A percentile compares a stretch with the other conserved stretches of the same genome.
Conservation (phyloP, 2,113 vertebrate species). For the Leuciscus idus region DNA sequence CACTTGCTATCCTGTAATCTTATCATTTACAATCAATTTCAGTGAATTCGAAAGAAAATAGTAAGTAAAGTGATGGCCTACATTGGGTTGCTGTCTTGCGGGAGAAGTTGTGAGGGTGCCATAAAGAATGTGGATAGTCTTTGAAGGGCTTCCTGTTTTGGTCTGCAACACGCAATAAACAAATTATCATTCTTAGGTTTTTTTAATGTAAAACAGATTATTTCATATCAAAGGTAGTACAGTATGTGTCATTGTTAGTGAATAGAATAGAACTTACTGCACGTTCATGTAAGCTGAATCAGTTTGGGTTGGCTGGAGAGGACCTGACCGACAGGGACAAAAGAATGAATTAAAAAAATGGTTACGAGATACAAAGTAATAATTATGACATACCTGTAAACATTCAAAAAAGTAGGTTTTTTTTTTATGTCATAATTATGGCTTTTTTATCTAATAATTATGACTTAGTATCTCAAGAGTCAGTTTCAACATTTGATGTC, state of each 20-base stretch:
- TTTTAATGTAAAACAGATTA: background rate
- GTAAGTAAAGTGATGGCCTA: constrained; percentile 1
- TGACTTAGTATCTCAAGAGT: background rate
- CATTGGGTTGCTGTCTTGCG: background rate
- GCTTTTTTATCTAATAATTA: background rate
- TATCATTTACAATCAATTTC: background rate
- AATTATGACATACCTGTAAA: background rate
- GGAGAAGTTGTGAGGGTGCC: constrained; percentile 57
- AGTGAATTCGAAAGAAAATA: background rate
- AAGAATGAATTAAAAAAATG: background rate
- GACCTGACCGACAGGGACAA: background rate
- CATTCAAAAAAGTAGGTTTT: background rate
- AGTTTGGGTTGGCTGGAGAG: constrained; percentile 60
- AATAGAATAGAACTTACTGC: constrained; percentile 46
- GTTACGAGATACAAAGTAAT: background rate
- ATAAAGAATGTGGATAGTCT: constrained; percentile 78
- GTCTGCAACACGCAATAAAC: constrained; percentile 66
- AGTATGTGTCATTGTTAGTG: background rate
- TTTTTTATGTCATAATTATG: background rate
- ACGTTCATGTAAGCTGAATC: constrained; percentile 46
- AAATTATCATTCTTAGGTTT: background rate
- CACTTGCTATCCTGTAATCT: background rate
- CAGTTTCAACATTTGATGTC: background rate
- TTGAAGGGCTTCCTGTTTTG: constrained; percentile 77
- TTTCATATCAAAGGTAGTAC: background rate